Base-by-base conservation (phyloP, 1,140 invertebrate genomes). In the Conopomorpha cramerella region DNA sequence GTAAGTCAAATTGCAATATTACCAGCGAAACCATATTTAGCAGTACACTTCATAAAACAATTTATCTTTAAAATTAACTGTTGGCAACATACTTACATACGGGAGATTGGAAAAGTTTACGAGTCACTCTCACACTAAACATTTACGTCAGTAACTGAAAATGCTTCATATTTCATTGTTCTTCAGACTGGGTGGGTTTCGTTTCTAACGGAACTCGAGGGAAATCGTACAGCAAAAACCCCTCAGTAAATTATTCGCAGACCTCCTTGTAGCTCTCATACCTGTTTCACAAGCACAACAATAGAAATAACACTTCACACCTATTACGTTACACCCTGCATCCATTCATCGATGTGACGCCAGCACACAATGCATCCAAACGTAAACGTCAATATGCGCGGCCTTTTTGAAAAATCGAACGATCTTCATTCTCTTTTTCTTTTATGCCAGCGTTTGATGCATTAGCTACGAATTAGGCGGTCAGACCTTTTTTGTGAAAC, bases 401-500 rank as follows among this genome's bases (percentile, higher is more conserved):
- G 45, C 19, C 33, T 47, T 55, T 70, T 67, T 59, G 46, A 59
- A 58, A 66, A 56, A 65, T 68, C 51, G 59, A 61, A 60, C 59
- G 48, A 49, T 68, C 62, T 71, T 60, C 57, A 71, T 73, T 68
- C 47, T n/a, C n/a, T 30, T 36, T 55, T 51, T 51, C 36, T 37
- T 35, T 26, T 38, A 52, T 52, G 47, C 41, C 45, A 43, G 51
- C 49, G 51, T 65, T 62, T 71, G 68, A 71, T 68, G 55, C 51
- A 73, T 70, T 68, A 64, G 64, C 58, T 38, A 60, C 50, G 66
- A 68, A 71, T 73, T 71, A 66, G 64, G 45, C 53, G 56, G 62
- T 46, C 53, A 43, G 41, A 50, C 48, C 49, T 61, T 62, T 63
- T 39, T 35, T 27, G 39, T 18, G 16, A 37, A 45, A 49, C 30